Conservation (phyloP, 2,888 invertebrate genomes). For the Syrphus vitripennis region DNA sequence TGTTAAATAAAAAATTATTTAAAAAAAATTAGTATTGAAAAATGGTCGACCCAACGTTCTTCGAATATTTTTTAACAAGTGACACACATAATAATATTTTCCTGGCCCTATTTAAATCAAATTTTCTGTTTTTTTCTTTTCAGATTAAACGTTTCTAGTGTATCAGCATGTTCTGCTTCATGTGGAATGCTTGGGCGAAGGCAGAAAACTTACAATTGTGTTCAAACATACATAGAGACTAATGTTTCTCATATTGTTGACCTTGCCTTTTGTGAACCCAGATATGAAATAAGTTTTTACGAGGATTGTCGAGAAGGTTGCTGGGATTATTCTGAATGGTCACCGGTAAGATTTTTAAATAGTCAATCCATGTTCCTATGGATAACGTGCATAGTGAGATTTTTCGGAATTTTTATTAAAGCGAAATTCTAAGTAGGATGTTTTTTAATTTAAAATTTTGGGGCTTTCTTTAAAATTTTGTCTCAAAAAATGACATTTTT, state of each 20-base stretch:
- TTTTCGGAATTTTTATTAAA: no score
- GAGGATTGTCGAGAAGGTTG: constrained; percentile 85
- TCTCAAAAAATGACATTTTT: no score
- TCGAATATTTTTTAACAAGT: no score
- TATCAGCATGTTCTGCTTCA: constrained; percentile 86
- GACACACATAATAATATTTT: no score
- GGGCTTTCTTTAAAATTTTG: no score
- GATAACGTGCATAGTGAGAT: no score
- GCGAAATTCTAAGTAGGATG: background rate
- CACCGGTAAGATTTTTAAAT: constrained; percentile 81
- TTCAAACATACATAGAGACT: constrained; percentile 81
- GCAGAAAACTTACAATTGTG: constrained; percentile 84
- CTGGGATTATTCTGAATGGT: constrained; percentile 90
- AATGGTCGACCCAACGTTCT: no score
- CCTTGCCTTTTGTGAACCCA: constrained; percentile 77
- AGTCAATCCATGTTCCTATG: no score
- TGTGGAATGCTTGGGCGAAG: constrained; percentile 86
- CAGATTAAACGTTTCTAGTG: constrained; percentile 77
- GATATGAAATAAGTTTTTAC: constrained; percentile 75
- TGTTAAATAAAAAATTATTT: no score
- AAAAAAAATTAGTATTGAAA: no score
- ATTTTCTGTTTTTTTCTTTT: background rate
- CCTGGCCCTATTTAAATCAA: background rate
- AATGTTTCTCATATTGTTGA: constrained; percentile 78
- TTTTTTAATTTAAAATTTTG: background rate